Percentiles rank a stretch among this genome's conserved stretches.
phyloP scores from a whole-genome alignment of 2,888 invertebrate genomes.

The Sepioteuthis lessoniana region DNA sequence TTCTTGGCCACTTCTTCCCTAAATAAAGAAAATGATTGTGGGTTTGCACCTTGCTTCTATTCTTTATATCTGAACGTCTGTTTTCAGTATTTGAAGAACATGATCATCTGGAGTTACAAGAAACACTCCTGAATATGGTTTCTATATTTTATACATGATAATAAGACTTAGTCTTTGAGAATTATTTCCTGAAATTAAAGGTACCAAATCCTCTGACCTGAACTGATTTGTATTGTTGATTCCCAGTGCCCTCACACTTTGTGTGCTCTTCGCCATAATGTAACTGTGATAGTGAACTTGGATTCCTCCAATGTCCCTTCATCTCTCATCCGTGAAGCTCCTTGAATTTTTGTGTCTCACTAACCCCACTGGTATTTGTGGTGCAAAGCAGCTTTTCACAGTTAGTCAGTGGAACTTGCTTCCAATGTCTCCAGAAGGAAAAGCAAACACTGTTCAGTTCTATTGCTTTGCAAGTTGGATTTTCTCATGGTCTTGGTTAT shows the following conservation, averaged over 20 bases:
- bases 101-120: background rate
- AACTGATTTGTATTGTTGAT: background rate
- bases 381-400: background rate
- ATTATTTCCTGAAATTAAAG: background rate
- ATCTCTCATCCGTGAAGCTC: background rate
- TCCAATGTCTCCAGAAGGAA: background rate
- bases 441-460: background rate
- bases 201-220: background rate
- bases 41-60: background rate
- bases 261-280: background rate
- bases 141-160: conserved; percentile 33
- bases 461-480: background rate
- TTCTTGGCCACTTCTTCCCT: background rate
- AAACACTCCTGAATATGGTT: background rate
- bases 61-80: background rate
- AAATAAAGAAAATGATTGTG: background rate
- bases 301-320: background rate
- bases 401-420: background rate
- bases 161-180: background rate
- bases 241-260: background rate
- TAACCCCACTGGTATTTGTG: background rate
- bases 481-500: background rate
- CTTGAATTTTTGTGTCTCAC: background rate
- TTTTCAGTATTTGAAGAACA: background rate
- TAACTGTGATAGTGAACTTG: conserved; percentile 33